Evolutionary conservation across 2,113 vertebrate species (phyloP).

Genomic region (Daubentonia madagascariensis): DNA sequence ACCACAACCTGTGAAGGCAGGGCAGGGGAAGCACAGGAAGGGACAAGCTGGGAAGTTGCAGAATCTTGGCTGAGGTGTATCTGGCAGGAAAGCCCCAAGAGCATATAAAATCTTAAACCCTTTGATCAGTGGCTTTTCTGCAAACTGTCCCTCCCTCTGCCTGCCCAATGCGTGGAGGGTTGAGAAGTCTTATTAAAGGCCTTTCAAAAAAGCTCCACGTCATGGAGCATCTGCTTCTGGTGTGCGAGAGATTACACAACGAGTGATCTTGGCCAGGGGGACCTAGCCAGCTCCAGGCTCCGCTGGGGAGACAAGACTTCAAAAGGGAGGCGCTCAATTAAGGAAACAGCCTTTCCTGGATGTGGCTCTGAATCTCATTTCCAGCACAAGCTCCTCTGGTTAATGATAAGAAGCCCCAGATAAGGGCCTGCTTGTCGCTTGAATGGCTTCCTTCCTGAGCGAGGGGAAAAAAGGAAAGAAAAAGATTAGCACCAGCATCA

Average conservation of each 20-base stretch:
- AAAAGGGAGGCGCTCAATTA: constrained; percentile 54
- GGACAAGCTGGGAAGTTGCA: neutral
- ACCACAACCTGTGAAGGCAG: neutral
- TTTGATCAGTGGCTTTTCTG: constrained; percentile 55
- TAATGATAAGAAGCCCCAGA: constrained; percentile 57
- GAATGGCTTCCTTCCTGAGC: constrained; percentile 68
- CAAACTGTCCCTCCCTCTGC: neutral
- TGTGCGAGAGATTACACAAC: constrained; percentile 48
- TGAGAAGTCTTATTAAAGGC: constrained; percentile 61
- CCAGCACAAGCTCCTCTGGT: constrained; percentile 41
- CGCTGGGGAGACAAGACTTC: constrained; percentile 47
- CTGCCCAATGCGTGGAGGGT: neutral
- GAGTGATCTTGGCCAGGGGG: constrained; percentile 18
- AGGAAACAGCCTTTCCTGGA: constrained; percentile 57
- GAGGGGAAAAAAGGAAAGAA: neutral
- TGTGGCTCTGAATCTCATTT: constrained; percentile 52
- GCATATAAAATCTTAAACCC: neutral
- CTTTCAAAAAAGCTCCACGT: constrained; percentile 10
- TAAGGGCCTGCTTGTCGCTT: constrained; percentile 52
- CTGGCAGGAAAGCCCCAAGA: neutral
- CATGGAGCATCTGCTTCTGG: constrained; percentile 46
- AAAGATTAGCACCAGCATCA: constrained; percentile 20
- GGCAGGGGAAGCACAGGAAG: neutral
- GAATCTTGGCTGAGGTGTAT: neutral
- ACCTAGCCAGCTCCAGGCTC: constrained; percentile 41